These are phyloP conservation scores for Hiodon tergisus DNA, from an alignment of 2,113 vertebrate species.

Conservation along the genomic window DNA sequence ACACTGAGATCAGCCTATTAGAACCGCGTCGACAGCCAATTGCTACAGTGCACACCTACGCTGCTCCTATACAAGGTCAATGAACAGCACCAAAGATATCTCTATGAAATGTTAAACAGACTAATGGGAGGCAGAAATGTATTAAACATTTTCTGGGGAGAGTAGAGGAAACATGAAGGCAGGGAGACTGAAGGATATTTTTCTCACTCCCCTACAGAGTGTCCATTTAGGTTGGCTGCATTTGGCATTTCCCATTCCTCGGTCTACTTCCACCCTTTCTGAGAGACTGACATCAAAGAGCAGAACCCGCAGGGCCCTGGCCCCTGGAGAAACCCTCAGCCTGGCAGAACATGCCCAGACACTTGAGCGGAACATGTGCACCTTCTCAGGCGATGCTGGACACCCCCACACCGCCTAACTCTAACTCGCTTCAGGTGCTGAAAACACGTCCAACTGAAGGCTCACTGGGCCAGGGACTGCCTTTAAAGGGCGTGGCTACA, in stretches of 20 bases:
- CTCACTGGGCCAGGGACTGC: too few species aligned
- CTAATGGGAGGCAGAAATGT: too few species aligned
- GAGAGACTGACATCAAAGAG: conserved; percentile 55
- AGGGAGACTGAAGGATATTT: too few species aligned
- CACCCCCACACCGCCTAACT: too few species aligned
- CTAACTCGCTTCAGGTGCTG: too few species aligned
- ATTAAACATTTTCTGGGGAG: too few species aligned
- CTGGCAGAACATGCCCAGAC: conserved; percentile 30
- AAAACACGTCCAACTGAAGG: too few species aligned
- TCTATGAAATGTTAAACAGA: not conserved
- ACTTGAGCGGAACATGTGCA: conserved; percentile 10
- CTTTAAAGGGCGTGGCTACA: too few species aligned
- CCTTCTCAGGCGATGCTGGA: too few species aligned
- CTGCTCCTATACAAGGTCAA: not conserved
- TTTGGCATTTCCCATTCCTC: conserved; percentile 49
- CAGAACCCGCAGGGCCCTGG: conserved; percentile 23
- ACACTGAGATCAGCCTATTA: not conserved
- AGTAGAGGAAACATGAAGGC: too few species aligned
- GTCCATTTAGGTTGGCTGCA: conserved; percentile 36
- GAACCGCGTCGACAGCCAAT: not conserved
- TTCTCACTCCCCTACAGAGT: too few species aligned
- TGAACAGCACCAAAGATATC: not conserved
- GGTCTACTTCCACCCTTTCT: conserved; percentile 51
- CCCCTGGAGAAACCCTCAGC: conserved; percentile 28
- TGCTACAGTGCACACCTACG: not conserved